Evolutionary conservation across 2,797 vertebrate species (phyloP).

Genomic region (Rhincodon typus): DNA sequence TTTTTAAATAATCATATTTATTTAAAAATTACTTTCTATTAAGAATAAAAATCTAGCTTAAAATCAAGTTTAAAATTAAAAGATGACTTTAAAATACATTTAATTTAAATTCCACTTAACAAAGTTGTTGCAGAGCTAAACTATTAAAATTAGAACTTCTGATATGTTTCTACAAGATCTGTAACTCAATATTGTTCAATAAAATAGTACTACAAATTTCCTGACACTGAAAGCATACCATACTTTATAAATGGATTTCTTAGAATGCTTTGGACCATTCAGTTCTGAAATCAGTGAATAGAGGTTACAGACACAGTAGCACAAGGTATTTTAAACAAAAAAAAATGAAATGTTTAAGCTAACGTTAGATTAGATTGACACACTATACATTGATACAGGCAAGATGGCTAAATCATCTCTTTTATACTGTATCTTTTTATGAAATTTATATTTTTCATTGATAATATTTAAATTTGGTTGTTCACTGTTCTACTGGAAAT

Average conservation of each 20-base stretch:
- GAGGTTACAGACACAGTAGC: not conserved
- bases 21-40: not conserved
- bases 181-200: not conserved
- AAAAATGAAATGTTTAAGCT: not conserved
- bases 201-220: not conserved
- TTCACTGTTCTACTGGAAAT: not conserved
- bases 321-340: not conserved
- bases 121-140: not conserved
- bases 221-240: not conserved
- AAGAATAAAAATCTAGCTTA: not conserved
- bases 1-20: not conserved
- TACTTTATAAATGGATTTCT: not conserved
- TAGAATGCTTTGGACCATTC: not conserved
- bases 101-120: not conserved
- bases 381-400: not conserved
- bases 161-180: not conserved
- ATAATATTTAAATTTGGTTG: not conserved
- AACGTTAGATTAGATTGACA: not conserved
- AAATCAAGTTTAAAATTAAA: conserved; percentile 4
- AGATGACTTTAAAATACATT: not conserved
- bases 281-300: not conserved
- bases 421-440: not conserved
- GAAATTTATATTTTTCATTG: not conserved
- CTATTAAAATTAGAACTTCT: not conserved
- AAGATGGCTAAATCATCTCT: not conserved